Percentiles rank a stretch among this genome's conserved stretches.
Evolutionary conservation across 2,113 vertebrate genomes (phyloP).

Genomic region (Chroicocephalus ridibundus): DNA sequence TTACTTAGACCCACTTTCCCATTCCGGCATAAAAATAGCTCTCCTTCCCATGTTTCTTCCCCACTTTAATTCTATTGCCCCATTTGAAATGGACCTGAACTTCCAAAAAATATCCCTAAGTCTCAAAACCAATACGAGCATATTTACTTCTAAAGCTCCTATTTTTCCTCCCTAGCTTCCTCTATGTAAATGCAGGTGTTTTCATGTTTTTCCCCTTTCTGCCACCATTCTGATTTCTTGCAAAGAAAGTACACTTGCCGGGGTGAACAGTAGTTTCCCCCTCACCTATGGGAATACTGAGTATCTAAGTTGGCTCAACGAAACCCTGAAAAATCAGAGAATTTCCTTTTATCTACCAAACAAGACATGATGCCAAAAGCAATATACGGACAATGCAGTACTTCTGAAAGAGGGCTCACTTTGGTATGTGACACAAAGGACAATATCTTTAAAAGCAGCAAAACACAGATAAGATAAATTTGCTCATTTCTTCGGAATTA

Average conservation of each 20-base stretch:
- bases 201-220: not conserved
- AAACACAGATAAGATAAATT: conserved; percentile 50
- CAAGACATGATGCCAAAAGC: conserved; percentile 11
- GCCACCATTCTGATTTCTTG: not conserved
- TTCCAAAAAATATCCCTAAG: not conserved
- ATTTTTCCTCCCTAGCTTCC: not conserved
- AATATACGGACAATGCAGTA: conserved; percentile 16
- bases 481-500: conserved; percentile 37
- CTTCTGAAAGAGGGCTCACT: conserved; percentile 13
- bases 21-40: not conserved
- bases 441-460: conserved; percentile 21
- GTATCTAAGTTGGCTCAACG: not conserved
- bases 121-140: not conserved
- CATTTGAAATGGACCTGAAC: not conserved
- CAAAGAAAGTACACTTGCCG: not conserved
- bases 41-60: not conserved
- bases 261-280: not conserved
- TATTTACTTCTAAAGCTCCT: not conserved
- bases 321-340: not conserved
- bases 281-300: not conserved
- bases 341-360: not conserved
- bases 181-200: not conserved
- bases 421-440: not conserved
- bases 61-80: not conserved
- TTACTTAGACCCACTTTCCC: not conserved